Base-by-base conservation (phyloP, 1,140 invertebrate species). In the Adoxophyes honmai region DNA sequence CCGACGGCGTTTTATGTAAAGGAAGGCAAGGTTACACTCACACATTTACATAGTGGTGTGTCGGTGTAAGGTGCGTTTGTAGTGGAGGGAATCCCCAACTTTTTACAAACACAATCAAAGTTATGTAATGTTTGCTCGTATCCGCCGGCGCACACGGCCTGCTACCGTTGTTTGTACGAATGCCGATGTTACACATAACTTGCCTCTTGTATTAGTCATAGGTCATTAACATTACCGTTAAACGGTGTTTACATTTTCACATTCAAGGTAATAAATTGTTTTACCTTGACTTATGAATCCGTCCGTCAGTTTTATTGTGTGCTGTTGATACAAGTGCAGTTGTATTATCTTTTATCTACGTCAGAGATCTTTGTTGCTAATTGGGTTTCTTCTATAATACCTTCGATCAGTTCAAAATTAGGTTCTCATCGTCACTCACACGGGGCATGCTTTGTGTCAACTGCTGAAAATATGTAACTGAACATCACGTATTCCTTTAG, bases 21-120 rank as follows among this genome's bases (percentile, higher is more conserved):
- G 75, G 83, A 88, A 84, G 81, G 80, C 85, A 85, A 88, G 82
- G 85, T 85, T 88, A 86, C 81, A 79, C 81, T 60, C 85, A 85
- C 83, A 88, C 85, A 69, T 61, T 56, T 60, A 51, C 56, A 57
- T 54, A 37, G 62, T 62, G 57, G 39, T 64, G 68, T 79, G 77
- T 78, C 68, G 59, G 69, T 74, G 77, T 76, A 76, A 77, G 73
- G 75, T 85, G 81, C 72, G 80, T 65, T 68, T 86, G 85, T 88
- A 78, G 81, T 86, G 66, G 73, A 82, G 85, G 85, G 85, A 86
- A 82, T 88, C 81, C 85, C 85, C 85, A 84, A 86, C 78, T 86
- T 88, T 88, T 86, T 88, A 88, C 82, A 77, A 86, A 88, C 83
- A 86, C 85, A 86, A 84, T 88, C 83, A 88, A 82, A 88, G 81